phyloP scores from a whole-genome alignment of 2,113 vertebrate species.

The Melozone crissalis region DNA sequence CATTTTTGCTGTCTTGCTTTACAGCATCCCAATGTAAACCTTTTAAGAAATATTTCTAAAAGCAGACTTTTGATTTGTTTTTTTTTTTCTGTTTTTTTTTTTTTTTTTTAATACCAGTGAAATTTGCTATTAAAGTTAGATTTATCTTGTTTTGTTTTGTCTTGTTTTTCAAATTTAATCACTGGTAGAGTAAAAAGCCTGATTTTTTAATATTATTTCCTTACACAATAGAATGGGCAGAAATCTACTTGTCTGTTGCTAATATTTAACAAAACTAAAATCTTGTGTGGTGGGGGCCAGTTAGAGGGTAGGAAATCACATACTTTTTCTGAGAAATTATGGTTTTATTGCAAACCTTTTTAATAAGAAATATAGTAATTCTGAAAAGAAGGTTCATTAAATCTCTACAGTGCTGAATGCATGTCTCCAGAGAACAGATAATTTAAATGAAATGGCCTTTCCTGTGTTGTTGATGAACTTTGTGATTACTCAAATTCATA shows the following conservation, averaged over 20 bases:
- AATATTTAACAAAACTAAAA: not conserved
- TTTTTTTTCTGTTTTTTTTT: not conserved
- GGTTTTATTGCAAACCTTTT: not conserved
- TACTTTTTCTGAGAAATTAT: not conserved
- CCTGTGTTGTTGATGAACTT: not conserved
- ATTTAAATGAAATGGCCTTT: not conserved
- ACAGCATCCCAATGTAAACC: not conserved
- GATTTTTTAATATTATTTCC: not conserved
- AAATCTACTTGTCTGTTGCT: not conserved
- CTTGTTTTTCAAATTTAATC: not conserved
- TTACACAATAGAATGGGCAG: not conserved
- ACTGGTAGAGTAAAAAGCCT: not conserved
- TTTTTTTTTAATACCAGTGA: not conserved
- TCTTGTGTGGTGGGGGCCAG: fast-evolving
- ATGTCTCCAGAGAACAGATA: not conserved
- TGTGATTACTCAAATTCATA: not conserved
- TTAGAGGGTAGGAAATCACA: not conserved
- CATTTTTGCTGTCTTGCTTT: not conserved
- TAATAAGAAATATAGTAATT: not conserved
- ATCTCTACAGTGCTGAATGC: not conserved
- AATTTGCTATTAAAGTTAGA: not conserved
- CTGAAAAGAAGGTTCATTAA: not conserved
- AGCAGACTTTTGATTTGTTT: not conserved
- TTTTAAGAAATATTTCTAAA: not conserved
- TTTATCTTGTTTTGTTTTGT: not conserved